phyloP scores from a whole-genome alignment of 2,797 vertebrate genomes.

The Chelmon rostratus region DNA sequence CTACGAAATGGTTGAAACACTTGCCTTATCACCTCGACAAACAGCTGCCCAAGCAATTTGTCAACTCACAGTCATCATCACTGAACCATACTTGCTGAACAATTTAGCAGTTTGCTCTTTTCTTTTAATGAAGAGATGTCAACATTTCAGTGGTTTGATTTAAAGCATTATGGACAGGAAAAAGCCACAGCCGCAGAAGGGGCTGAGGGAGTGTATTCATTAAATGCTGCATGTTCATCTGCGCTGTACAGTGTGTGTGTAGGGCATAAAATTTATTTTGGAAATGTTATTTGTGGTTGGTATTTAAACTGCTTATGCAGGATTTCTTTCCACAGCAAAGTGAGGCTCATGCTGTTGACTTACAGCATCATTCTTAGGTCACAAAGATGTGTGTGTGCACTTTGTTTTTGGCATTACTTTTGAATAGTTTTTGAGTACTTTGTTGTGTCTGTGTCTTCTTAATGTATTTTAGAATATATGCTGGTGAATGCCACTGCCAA shows the following conservation, averaged over 20 bases:
- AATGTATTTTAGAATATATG: conserved; percentile 19
- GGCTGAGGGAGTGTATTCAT: conserved; percentile 27
- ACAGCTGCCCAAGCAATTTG: conserved; percentile 30
- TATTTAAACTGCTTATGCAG: conserved; percentile 37
- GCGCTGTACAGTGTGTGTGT: conserved; percentile 66
- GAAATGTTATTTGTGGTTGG: conserved; percentile 38
- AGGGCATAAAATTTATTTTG: conserved; percentile 30
- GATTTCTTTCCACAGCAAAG: conserved; percentile 52
- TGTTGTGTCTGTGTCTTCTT: conserved; percentile 34
- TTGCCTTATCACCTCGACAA: conserved; percentile 60
- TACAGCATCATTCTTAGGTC: conserved; percentile 42
- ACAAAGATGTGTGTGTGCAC: conserved; percentile 55
- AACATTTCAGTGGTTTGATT: conserved; percentile 22
- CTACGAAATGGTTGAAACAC: too few relatives aligned
- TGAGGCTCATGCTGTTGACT: conserved; percentile 47
- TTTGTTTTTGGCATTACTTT: conserved; percentile 58
- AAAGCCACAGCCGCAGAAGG: conserved; percentile 24
- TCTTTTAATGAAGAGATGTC: conserved; percentile 16
- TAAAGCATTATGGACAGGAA: conserved; percentile 11
- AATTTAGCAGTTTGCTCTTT: conserved; percentile 5
- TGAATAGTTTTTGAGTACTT: conserved; percentile 40
- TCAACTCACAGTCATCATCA: background rate
- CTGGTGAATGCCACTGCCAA: conserved; percentile 27
- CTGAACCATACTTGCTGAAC: background rate
- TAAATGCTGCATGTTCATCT: conserved; percentile 58